phyloP scores from a whole-genome alignment of 2,888 invertebrate genomes.

The Halocaridina rubra region DNA sequence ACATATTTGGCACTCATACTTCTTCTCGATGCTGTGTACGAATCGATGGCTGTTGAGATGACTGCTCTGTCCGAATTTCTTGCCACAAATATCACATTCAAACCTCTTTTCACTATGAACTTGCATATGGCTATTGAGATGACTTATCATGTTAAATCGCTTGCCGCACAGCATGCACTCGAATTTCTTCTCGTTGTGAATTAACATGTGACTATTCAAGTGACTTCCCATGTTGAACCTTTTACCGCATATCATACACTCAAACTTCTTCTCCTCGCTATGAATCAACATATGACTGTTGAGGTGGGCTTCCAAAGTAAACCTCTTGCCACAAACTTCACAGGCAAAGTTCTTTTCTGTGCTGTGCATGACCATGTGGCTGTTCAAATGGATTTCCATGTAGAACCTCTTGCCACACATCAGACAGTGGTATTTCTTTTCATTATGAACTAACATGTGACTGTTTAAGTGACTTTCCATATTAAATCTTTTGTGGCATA shows the following conservation, averaged over 20 bases:
- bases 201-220: constrained; percentile 48
- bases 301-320: constrained; percentile 40
- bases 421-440: constrained; percentile 29
- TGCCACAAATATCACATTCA: constrained; percentile 47
- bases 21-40: constrained; percentile 38
- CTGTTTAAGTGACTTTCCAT: constrained; percentile 53
- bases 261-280: constrained; percentile 41
- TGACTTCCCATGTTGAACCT: constrained; percentile 48
- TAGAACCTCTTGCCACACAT: constrained; percentile 49
- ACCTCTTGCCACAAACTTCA: constrained; percentile 37
- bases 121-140: constrained; percentile 45
- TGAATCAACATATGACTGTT: constrained; percentile 49
- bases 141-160: constrained; percentile 44
- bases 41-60: constrained; percentile 48
- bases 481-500: constrained; percentile 40
- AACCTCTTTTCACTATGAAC: constrained; percentile 53
- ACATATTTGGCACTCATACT: constrained; percentile 44
- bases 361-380: constrained; percentile 52
- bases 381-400: constrained; percentile 37
- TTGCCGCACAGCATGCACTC: constrained; percentile 49
- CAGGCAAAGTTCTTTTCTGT: constrained; percentile 51
- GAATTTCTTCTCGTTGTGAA: constrained; percentile 49
- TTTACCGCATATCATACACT: constrained; percentile 42
- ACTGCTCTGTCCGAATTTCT: constrained; percentile 30
- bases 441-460: constrained; percentile 48